phyloP scores from a whole-genome alignment of 2,888 invertebrate species.

The Diadegma fenestrale region DNA sequence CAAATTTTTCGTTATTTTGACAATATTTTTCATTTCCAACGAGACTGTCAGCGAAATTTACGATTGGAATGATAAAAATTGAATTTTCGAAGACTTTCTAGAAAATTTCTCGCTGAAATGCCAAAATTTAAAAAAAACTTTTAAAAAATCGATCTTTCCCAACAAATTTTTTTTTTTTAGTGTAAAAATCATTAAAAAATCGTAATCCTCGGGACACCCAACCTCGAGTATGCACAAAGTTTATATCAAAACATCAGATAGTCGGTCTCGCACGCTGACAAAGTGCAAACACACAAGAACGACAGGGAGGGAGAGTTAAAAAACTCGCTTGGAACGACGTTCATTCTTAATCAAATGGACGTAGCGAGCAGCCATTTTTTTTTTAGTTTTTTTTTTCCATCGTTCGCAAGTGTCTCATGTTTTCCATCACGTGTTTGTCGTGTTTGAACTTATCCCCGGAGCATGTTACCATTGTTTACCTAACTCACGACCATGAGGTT shows the following conservation, averaged over 20 bases:
- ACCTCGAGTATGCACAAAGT: conserved; percentile 17
- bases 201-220: background rate
- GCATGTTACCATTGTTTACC: conserved; percentile 4
- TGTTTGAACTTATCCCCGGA: background rate
- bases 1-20: too few relatives aligned
- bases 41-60: too few relatives aligned
- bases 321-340: conserved; percentile 14
- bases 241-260: conserved; percentile 29
- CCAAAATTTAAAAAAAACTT: too few relatives aligned
- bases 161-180: too few relatives aligned
- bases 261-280: conserved; percentile 9
- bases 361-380: conserved; percentile 2
- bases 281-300: conserved; percentile 18
- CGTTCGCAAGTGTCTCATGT: conserved; percentile 20
- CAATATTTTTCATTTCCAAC: too few relatives aligned
- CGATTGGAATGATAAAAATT: too few relatives aligned
- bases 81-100: too few relatives aligned
- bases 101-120: too few relatives aligned
- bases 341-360: conserved; percentile 46
- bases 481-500: background rate
- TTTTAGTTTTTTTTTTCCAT: conserved; percentile 22
- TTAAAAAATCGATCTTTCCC: too few relatives aligned
- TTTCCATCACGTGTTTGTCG: background rate
- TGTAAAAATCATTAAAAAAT: background rate
- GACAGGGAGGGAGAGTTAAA: background rate